These are phyloP conservation scores for Trypoxylon attenuatum DNA, from an alignment of 2,888 invertebrate genomes.

Conservation along the genomic window DNA sequence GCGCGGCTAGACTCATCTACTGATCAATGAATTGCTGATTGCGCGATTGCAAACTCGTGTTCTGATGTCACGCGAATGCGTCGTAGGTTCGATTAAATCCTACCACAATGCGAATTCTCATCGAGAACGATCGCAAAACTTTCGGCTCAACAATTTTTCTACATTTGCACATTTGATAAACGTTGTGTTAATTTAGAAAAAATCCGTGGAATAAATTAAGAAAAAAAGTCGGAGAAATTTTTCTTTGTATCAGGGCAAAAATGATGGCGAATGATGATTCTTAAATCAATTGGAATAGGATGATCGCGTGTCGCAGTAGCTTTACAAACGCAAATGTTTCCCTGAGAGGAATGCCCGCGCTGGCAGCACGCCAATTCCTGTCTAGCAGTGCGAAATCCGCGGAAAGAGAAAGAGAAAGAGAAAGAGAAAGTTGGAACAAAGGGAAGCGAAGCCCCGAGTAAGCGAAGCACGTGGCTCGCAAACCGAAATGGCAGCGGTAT, in stretches of 20 bases:
- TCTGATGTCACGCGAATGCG: constrained; percentile 22
- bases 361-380: constrained; percentile 37
- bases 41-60: constrained; percentile 23
- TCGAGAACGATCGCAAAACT: not conserved
- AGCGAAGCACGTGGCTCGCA: constrained; percentile 3
- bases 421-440: constrained; percentile 30
- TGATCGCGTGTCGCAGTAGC: not conserved
- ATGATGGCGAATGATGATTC: too few species aligned
- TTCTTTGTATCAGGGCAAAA: too few species aligned
- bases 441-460: constrained; percentile 16
- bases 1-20: constrained; percentile 45
- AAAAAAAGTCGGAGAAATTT: too few species aligned
- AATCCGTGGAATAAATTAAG: too few species aligned
- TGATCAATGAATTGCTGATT: constrained; percentile 39
- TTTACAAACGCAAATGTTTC: constrained; percentile 5
- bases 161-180: too few species aligned
- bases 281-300: constrained; percentile 12
- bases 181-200: too few species aligned
- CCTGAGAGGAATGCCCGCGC: constrained; percentile 16
- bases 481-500: constrained; percentile 10
- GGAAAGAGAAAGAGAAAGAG: constrained; percentile 20
- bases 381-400: constrained; percentile 15
- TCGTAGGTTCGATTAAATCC: not conserved
- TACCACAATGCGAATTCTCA: not conserved
- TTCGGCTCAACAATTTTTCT: too few species aligned